Base-by-base conservation (phyloP, 2,113 vertebrate genomes). In the Tapirus terrestris region DNA sequence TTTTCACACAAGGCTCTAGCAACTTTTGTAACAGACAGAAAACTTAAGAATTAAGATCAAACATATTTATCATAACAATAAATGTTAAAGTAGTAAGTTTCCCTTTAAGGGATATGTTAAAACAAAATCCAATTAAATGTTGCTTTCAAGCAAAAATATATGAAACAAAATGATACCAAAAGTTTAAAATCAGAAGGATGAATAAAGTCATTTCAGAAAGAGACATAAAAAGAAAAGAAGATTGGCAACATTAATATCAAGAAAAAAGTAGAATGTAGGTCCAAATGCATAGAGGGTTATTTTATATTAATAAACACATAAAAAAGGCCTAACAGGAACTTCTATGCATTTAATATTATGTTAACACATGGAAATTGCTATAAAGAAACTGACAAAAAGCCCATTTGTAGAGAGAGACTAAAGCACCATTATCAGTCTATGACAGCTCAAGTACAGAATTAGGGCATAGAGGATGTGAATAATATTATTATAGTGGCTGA, bases 271-370 rank as follows among this genome's bases (percentile, higher is more conserved):
- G 53, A 73, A 61, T 48, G 68, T 60, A 56, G 20, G 48, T 56
- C 25, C 80, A 84, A 90, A 96, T n/a, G 36, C 31, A 89, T 13
- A 89, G 18, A 93, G 48, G 16, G 9, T 45, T 89, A 36, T 92
- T 96, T 96, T 83, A 80, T 9, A 95, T 67, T 90, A 45, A 90
- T 58, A 81, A 97, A 83, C 5, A 88, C 25, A 81, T 5, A 70
- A 45, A 48, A 91, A 60, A 88, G 63, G 23, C 33, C 45, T 61
- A 68, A 39, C 4, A 92, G 56, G 31, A 95, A 89, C 5, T 31
- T n/a, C 90, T 67, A 51, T 73, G n/a, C n/a, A 63, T 51, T 77
- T 87, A 76, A 83, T 63, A 60, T 36, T 77, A 61, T n/a, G 23
- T 39, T 72, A 90, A 84, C 81, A 93, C 61, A 80, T 0, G 79